A percentile compares a stretch with the other conserved stretches of the same genome.
These are phyloP conservation scores for Harpegnathos saltator DNA, from an alignment of 1,140 invertebrate species.

Conservation along the genomic window DNA sequence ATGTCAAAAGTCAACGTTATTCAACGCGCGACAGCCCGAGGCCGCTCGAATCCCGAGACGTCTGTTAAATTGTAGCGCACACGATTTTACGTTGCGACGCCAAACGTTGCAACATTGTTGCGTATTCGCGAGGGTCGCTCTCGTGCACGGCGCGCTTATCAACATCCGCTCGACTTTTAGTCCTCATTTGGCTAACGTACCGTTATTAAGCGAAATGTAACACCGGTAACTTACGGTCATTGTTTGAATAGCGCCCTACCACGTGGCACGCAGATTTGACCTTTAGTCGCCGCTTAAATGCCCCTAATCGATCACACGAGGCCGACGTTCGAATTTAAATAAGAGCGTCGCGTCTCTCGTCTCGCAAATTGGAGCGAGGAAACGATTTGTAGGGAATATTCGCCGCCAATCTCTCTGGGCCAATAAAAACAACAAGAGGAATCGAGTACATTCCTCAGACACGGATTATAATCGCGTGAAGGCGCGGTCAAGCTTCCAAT, in stretches of 20 bases:
- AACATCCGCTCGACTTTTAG: neutral
- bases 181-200: neutral
- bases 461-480: too few relatives aligned
- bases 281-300: slow-evolving; percentile 46
- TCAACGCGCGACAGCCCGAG: too few relatives aligned
- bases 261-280: slow-evolving; percentile 33
- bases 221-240: neutral
- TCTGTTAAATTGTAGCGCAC: neutral
- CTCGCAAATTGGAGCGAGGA: neutral
- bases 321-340: slow-evolving; percentile 47
- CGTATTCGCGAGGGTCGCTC: neutral
- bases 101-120: neutral
- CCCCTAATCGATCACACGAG: slow-evolving; percentile 43
- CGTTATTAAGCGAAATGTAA: neutral
- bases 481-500: too few relatives aligned
- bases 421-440: too few relatives aligned
- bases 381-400: slow-evolving; percentile 27
- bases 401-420: too few relatives aligned
- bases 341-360: slow-evolving; percentile 28
- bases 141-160: neutral
- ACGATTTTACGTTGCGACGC: neutral
- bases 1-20: too few relatives aligned
- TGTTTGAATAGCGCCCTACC: slow-evolving; percentile 23
- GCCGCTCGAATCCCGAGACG: neutral
- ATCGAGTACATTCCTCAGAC: too few relatives aligned